These are phyloP conservation scores for Machimus atricapillus DNA, from an alignment of 2,888 invertebrate genomes.

Conservation along the genomic window DNA sequence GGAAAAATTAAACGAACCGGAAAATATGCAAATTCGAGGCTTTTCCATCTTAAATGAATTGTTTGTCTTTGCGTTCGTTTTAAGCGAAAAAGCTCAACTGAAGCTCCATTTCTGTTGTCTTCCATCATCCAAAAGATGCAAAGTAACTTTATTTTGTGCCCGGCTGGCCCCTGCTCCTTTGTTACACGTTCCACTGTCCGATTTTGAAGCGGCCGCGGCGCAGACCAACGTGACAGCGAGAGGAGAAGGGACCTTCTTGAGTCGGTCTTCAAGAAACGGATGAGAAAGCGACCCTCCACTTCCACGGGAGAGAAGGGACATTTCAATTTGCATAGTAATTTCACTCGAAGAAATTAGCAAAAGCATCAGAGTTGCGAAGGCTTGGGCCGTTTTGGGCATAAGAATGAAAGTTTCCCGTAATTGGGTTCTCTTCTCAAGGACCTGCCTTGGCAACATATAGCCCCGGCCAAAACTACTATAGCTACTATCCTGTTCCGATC, in stretches of 20 bases:
- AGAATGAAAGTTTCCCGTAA: slow-evolving; percentile 20
- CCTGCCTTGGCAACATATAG: neutral
- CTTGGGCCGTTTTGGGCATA: neutral
- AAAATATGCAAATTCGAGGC: slow-evolving; percentile 47
- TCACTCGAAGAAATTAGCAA: slow-evolving; percentile 28
- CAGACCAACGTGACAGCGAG: neutral
- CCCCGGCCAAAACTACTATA: neutral
- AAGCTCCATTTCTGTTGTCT: slow-evolving; percentile 13
- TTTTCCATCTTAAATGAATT: slow-evolving; percentile 48
- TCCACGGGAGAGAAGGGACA: neutral
- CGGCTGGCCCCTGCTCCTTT: neutral
- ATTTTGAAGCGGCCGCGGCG: neutral
- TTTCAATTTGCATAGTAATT: slow-evolving; percentile 41
- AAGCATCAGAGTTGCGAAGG: neutral
- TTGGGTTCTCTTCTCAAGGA: slow-evolving; percentile 20
- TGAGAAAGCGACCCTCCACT: neutral
- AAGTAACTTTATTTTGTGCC: slow-evolving; percentile 5
- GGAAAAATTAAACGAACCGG: slow-evolving; percentile 47
- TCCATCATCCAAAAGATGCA: slow-evolving; percentile 3
- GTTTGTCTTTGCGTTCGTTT: slow-evolving; percentile 38
- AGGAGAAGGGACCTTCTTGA: neutral
- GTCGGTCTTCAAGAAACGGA: neutral
- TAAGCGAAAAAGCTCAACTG: slow-evolving; percentile 30
- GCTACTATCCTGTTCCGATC: neutral
- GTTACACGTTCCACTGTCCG: slow-evolving; percentile 16